These are phyloP conservation scores for Isaurus tuberculatus DNA, from an alignment of 92 coral and sea anemone species.

Conservation along the genomic window DNA sequence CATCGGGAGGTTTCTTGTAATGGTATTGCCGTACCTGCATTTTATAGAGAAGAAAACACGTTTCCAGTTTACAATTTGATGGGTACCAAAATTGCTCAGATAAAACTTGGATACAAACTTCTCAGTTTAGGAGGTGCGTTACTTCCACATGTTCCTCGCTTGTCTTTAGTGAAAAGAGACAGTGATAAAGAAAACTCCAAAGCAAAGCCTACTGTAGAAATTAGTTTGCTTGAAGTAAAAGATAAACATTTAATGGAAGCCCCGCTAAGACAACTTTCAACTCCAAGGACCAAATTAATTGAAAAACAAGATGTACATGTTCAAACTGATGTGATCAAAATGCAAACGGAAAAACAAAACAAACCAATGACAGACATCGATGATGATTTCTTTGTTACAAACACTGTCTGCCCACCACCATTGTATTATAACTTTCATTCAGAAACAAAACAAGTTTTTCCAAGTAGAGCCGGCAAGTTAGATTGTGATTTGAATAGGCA, in stretches of 20 bases:
- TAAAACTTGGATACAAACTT: conserved; percentile 75
- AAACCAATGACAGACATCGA: conserved; percentile 30
- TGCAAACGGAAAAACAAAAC: background rate
- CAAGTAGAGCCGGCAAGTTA: background rate
- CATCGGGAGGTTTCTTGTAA: conserved; percentile 62
- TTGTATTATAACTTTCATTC: conserved; percentile 78
- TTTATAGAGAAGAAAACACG: conserved; percentile 73
- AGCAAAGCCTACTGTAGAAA: conserved; percentile 16
- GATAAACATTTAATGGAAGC: background rate
- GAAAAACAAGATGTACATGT: conserved; percentile 36
- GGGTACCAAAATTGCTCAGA: conserved; percentile 81
- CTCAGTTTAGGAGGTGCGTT: conserved; percentile 93
- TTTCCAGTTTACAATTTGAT: conserved; percentile 84
- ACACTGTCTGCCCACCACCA: conserved; percentile 94
- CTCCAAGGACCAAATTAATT: background rate
- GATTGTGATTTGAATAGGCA: background rate
- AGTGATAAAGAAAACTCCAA: conserved; percentile 13
- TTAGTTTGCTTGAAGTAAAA: background rate
- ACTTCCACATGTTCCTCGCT: conserved; percentile 79
- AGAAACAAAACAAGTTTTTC: conserved; percentile 11
- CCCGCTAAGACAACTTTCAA: background rate
- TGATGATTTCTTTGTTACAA: conserved; percentile 74
- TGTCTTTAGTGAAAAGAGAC: conserved; percentile 52
- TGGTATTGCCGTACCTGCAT: conserved; percentile 85
- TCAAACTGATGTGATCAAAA: conserved; percentile 17